phyloP scores from a whole-genome alignment of 2,888 invertebrate genomes.

The Campoletis raptor region DNA sequence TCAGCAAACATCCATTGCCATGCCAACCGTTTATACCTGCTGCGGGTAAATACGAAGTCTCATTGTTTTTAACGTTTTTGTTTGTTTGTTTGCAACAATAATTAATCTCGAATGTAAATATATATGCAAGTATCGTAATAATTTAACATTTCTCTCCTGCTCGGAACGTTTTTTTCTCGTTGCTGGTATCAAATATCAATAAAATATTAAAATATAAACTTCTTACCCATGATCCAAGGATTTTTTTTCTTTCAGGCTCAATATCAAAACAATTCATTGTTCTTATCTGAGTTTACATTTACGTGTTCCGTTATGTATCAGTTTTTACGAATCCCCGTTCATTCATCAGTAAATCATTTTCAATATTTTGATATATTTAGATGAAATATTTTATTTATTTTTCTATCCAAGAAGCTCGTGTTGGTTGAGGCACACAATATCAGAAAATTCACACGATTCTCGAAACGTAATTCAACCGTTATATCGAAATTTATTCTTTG shows the following conservation, averaged over 20 bases:
- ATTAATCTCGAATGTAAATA: background rate
- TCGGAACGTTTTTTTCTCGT: background rate
- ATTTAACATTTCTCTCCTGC: background rate
- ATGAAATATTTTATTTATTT: background rate
- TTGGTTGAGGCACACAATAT: too few species aligned
- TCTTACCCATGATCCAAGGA: background rate
- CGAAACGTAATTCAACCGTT: background rate
- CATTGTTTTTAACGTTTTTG: background rate
- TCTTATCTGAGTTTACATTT: background rate
- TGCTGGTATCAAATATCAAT: background rate
- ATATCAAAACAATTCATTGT: background rate
- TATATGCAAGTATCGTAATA: background rate
- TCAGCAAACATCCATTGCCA: constrained; percentile 89
- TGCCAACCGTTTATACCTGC: constrained; percentile 86
- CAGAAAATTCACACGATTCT: too few species aligned
- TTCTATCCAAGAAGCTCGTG: background rate
- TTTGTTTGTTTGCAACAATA: constrained; percentile 3
- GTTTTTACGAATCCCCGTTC: background rate
- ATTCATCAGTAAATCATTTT: background rate
- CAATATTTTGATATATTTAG: background rate
- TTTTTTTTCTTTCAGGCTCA: background rate
- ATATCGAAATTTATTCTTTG: too few species aligned
- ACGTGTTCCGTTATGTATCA: background rate
- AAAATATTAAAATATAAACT: background rate
- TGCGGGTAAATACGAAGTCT: constrained; percentile 69